These are phyloP conservation scores for Melitaea cinxia DNA, from an alignment of 1,140 invertebrate species.

Conservation along the genomic window DNA sequence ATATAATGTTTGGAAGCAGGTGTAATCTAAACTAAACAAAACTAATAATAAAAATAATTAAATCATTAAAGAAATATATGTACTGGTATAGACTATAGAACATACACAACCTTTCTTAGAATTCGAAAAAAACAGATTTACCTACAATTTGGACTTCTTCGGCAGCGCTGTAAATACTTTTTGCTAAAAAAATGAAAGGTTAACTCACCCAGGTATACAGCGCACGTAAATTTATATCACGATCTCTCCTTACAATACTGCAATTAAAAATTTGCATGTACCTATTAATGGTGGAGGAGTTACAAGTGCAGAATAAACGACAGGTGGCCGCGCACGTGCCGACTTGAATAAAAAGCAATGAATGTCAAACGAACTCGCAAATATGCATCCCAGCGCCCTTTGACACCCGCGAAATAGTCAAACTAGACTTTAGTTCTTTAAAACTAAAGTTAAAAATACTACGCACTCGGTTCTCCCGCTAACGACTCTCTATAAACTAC, in stretches of 20 bases:
- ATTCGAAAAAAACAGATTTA: too few species aligned
- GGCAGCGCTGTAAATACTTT: too few species aligned
- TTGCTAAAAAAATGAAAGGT: constrained; percentile 3
- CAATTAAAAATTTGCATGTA: constrained; percentile 39
- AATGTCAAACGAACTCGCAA: constrained; percentile 72
- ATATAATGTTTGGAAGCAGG: too few species aligned
- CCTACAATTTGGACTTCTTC: too few species aligned
- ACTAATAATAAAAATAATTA: too few species aligned
- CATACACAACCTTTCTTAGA: too few species aligned
- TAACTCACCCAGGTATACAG: not conserved
- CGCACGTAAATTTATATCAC: constrained; percentile 14
- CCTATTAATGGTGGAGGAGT: constrained; percentile 39
- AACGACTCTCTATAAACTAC: constrained; percentile 46
- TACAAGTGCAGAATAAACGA: constrained; percentile 67
- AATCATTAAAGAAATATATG: too few species aligned
- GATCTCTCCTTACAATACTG: constrained; percentile 19
- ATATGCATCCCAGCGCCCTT: constrained; percentile 47
- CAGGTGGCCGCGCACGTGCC: constrained; percentile 78
- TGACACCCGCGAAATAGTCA: constrained; percentile 17
- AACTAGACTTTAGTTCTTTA: constrained; percentile 44
- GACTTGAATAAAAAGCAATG: constrained; percentile 77
- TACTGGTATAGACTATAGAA: too few species aligned
- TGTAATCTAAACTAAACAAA: too few species aligned
- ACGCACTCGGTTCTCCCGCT: constrained; percentile 21
- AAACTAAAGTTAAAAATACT: constrained; percentile 46